phyloP scores from a whole-genome alignment of 1,140 invertebrate genomes.

The Leptinotarsa undecemlineata region DNA sequence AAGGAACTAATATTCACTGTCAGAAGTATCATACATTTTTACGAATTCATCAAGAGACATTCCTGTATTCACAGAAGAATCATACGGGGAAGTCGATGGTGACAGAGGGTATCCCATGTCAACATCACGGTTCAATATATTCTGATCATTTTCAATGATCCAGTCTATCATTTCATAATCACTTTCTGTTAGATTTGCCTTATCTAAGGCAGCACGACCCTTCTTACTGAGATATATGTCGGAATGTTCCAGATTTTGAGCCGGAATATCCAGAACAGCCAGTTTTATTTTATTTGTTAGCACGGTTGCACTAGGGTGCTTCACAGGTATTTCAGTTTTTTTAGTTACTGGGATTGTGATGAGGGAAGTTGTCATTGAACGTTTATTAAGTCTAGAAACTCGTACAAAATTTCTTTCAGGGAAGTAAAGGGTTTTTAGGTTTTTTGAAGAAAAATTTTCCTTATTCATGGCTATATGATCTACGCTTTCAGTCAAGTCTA shows the following conservation, averaged over 20 bases:
- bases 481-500: constrained; percentile 11
- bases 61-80: constrained; percentile 5
- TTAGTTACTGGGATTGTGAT: constrained; percentile 17
- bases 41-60: not conserved
- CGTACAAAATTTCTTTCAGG: constrained; percentile 13
- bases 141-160: constrained; percentile 12
- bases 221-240: not conserved
- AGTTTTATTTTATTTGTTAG: not conserved
- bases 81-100: not conserved
- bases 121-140: not conserved
- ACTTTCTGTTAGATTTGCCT: constrained; percentile 4
- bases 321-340: not conserved
- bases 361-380: constrained; percentile 9
- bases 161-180: constrained; percentile 22
- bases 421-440: constrained; percentile 12
- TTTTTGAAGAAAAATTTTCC: constrained; percentile 7
- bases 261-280: constrained; percentile 9
- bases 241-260: not conserved
- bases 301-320: not conserved
- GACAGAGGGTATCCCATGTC: not conserved
- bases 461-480: not conserved
- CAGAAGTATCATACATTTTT: not conserved
- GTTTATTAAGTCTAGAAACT: constrained; percentile 5
- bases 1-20: not conserved
- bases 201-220: not conserved